Evolutionary conservation across 2,888 invertebrate genomes (phyloP).

Genomic region (Prenolepis imparis): DNA sequence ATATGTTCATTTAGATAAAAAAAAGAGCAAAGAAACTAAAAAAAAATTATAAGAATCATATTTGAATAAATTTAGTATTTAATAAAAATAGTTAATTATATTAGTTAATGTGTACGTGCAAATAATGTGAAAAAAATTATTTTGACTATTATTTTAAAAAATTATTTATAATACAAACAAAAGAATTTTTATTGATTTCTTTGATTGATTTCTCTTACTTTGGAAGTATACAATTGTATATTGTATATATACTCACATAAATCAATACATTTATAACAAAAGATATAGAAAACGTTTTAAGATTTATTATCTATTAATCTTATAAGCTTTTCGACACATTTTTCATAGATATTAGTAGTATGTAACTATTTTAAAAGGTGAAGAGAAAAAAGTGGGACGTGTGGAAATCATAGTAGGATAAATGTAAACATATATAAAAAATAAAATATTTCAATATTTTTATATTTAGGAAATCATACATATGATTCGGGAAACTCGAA

Average conservation of each 20-base stretch:
- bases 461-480: slow-evolving; percentile 89
- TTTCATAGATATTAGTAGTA: background rate
- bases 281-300: background rate
- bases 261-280: background rate
- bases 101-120: background rate
- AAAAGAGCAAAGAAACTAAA: background rate
- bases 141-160: background rate
- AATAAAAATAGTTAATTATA: background rate
- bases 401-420: background rate
- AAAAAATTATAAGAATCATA: background rate
- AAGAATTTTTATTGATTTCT: background rate
- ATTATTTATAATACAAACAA: background rate
- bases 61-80: background rate
- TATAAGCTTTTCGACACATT: background rate
- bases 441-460: slow-evolving; percentile 25
- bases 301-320: background rate
- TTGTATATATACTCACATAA: too few relatives aligned
- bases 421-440: background rate
- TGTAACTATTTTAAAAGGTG: background rate
- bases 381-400: background rate
- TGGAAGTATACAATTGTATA: too few relatives aligned
- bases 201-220: background rate
- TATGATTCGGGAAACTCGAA: slow-evolving; percentile 99
- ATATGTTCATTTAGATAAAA: background rate
- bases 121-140: background rate